These are phyloP conservation scores for Cecidostiba fungosa DNA, from an alignment of 2,888 invertebrate species.

Conservation along the genomic window DNA sequence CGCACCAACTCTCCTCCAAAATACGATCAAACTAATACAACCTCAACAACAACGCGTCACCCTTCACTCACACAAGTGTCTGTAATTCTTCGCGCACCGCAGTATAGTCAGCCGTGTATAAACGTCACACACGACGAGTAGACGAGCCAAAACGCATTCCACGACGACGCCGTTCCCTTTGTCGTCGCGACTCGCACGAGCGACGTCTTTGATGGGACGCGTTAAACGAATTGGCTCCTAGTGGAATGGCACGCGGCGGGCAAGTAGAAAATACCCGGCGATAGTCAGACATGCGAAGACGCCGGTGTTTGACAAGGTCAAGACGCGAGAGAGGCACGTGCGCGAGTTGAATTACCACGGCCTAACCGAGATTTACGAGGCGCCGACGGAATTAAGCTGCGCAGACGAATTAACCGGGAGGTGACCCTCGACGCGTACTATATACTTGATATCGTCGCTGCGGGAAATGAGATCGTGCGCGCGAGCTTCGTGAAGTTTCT, in stretches of 20 bases:
- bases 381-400: conserved; percentile 75
- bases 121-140: neutral
- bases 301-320: conserved; percentile 6
- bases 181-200: conserved; percentile 13
- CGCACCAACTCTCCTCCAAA: neutral
- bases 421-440: neutral
- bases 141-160: neutral
- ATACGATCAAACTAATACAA: neutral
- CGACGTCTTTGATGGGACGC: conserved; percentile 58
- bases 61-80: neutral
- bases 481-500: neutral
- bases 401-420: conserved; percentile 74
- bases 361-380: conserved; percentile 78
- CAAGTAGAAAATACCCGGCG: conserved; percentile 2
- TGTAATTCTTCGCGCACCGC: neutral
- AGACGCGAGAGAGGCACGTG: conserved; percentile 65
- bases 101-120: neutral
- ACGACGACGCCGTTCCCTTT: neutral
- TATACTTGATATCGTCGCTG: conserved; percentile 19
- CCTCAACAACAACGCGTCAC: neutral
- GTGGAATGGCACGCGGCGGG: conserved; percentile 18
- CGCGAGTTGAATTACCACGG: conserved; percentile 73
- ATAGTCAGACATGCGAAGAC: neutral
- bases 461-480: neutral
- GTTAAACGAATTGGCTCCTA: conserved; percentile 64